Conservation (phyloP, 2,888 invertebrate species). For the Synergus umbraculus region DNA sequence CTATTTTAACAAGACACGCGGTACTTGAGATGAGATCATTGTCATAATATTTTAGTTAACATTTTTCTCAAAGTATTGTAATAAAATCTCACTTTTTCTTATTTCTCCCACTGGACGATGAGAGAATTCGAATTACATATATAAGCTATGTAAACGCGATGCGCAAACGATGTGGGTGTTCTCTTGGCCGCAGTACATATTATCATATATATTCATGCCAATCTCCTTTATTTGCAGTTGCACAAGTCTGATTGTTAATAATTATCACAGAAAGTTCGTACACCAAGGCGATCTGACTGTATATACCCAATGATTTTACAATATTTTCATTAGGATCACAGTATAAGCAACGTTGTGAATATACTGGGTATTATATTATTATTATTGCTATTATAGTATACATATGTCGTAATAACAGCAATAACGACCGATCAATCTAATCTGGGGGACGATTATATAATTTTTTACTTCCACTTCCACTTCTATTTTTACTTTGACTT, state of each 20-base stretch:
- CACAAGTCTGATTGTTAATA: slow-evolving; percentile 75
- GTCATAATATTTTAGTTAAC: background rate
- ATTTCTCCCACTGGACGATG: background rate
- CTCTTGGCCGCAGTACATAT: too few species aligned
- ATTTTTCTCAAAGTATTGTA: slow-evolving; percentile 44
- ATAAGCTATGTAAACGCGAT: too few species aligned
- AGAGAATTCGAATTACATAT: too few species aligned
- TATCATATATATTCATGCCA: slow-evolving; percentile 46
- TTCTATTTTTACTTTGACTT: too few species aligned
- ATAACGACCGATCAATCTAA: too few species aligned
- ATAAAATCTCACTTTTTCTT: slow-evolving; percentile 41
- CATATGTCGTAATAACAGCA: too few species aligned
- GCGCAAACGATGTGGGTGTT: too few species aligned
- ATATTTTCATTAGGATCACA: slow-evolving; percentile 48
- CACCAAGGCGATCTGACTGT: slow-evolving; percentile 66
- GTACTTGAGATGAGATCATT: slow-evolving; percentile 52
- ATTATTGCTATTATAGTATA: too few species aligned
- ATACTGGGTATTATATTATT: too few species aligned
- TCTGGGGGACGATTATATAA: too few species aligned
- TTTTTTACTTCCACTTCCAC: too few species aligned
- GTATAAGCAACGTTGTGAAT: too few species aligned
- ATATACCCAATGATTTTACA: slow-evolving; percentile 63
- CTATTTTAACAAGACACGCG: slow-evolving; percentile 63
- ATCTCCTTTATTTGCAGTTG: slow-evolving; percentile 38
- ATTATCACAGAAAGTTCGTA: slow-evolving; percentile 78